phyloP scores from a whole-genome alignment of 2,113 vertebrate genomes.

The Onychostruthus taczanowskii region DNA sequence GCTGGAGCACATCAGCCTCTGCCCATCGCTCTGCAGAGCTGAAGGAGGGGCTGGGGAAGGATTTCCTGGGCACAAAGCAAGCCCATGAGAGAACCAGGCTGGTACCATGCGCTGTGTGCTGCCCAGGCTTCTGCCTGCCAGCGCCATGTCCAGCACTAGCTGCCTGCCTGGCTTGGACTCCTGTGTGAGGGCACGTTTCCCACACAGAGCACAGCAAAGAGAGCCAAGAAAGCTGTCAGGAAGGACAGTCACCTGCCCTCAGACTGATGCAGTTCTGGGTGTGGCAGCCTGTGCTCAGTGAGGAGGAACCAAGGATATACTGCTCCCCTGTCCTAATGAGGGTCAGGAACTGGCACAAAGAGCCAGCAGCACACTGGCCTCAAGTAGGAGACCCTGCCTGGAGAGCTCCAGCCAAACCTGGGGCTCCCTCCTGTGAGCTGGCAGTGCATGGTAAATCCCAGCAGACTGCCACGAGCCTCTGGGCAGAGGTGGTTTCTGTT shows the following conservation, averaged over 20 bases:
- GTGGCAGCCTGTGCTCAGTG: background rate
- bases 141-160: fast-evolving
- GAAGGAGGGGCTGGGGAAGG: background rate
- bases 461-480: background rate
- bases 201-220: background rate
- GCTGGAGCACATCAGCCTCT: background rate
- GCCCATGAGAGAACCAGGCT: background rate
- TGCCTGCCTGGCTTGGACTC: background rate
- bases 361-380: background rate
- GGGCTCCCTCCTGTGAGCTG: background rate
- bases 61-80: background rate
- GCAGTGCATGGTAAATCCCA: background rate
- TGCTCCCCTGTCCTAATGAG: background rate
- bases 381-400: background rate
- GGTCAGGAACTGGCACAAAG: background rate
- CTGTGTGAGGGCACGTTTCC: background rate
- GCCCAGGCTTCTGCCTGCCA: background rate
- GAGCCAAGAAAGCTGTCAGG: background rate
- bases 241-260: background rate
- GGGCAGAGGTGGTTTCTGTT: background rate
- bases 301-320: background rate
- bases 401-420: background rate
- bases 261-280: background rate
- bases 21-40: background rate
- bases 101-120: background rate